Base-by-base conservation (phyloP, 2,113 vertebrate species). In the Nibea albiflora region DNA sequence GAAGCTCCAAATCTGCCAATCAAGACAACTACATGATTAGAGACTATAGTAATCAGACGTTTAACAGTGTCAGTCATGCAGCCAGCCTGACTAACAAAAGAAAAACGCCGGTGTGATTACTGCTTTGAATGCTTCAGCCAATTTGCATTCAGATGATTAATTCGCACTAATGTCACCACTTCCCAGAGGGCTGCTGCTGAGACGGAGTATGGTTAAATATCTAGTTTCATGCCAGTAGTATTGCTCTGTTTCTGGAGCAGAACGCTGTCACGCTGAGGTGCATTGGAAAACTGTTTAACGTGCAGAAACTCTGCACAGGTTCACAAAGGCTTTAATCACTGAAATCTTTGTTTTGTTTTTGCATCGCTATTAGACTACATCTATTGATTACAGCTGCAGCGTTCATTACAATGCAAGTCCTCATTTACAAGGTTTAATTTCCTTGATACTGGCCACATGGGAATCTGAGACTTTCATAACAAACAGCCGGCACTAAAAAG, bases 61-160 rank as follows among this genome's bases (percentile, higher is more conserved):
- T 77, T 49, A 82, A 71, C 80, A 68, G 11, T 60, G 49, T 72
- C 56, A 73, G n/a, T 49, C 63, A 46, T 79, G 60, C 60, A 78
- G 54, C 31, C 63, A 70, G 31, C 42, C n/a, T 10, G 49, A 58
- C 49, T 53, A 75, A 86, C 84, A 85, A 89, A 77, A 63, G 65
- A 75, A 66, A 26, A 76, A 80, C 84, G 73, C 63, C 53, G 7
- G 61, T 69, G 57, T 73, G 82, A 89, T 84, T 70, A 46, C 49
- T 74, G 67, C 67, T 75, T 65, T 73, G 31, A 64, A 64, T 71
- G 67, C 63, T 69, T 50, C n/a, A 11, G 31, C 76, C 72, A 56
- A 91, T 90, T 78, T 85, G 68, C 85, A 90, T 81, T 52, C 26
- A 73, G 28, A 52, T 83, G 68, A 85, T 90, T 91, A 76, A 79